Evolutionary conservation across 1,140 invertebrate genomes (phyloP).

Genomic region (Cecropterus lyciades): DNA sequence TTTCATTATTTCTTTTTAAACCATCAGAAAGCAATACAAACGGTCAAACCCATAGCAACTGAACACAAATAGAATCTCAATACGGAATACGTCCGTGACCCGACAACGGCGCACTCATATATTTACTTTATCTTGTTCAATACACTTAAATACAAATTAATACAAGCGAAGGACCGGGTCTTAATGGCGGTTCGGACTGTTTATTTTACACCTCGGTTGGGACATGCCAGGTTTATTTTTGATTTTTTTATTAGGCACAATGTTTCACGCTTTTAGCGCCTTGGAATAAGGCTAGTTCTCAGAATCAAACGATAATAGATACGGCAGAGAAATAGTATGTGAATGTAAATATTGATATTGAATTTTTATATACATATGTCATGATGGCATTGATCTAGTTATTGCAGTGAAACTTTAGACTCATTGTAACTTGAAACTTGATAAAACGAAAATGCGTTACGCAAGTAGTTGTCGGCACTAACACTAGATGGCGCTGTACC

Average conservation of each 20-base stretch:
- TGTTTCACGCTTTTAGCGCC: conserved; percentile 64
- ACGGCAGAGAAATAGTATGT: conserved; percentile 25
- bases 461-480: too few species aligned
- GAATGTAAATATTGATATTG: conserved; percentile 33
- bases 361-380: not conserved
- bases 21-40: too few species aligned
- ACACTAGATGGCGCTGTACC: too few species aligned
- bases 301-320: conserved; percentile 58
- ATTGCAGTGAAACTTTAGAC: too few species aligned
- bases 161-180: conserved; percentile 76
- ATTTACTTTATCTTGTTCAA: conserved; percentile 83
- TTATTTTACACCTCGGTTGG: conserved; percentile 81
- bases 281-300: conserved; percentile 52
- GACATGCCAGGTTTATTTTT: conserved; percentile 71
- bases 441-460: too few species aligned
- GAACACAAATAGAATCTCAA: conserved; percentile 43
- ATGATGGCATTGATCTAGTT: too few species aligned
- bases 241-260: conserved; percentile 64
- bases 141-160: conserved; percentile 84
- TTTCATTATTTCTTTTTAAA: too few species aligned
- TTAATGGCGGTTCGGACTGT: conserved; percentile 76
- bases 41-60: conserved; percentile 39
- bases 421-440: too few species aligned
- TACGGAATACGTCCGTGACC: conserved; percentile 64
- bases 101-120: conserved; percentile 64